These are phyloP conservation scores for Numenius phaeopus DNA, from an alignment of 2,797 vertebrate species.

Conservation along the genomic window DNA sequence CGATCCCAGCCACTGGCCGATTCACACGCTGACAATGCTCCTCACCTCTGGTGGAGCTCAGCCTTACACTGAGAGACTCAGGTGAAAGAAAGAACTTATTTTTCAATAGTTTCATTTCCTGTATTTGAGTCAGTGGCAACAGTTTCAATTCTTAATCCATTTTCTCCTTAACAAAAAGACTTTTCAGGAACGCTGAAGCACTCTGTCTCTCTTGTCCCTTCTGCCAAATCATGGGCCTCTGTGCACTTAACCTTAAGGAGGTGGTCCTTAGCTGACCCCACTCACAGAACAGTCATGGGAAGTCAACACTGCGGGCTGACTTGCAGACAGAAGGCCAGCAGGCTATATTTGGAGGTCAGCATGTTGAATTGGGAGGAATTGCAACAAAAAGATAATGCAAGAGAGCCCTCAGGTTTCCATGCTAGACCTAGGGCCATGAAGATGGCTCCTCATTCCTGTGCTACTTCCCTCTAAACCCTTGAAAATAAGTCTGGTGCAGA, in stretches of 20 bases:
- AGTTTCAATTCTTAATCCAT: not conserved
- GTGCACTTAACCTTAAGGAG: not conserved
- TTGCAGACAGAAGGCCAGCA: not conserved
- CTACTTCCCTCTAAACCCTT: not conserved
- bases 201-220: not conserved
- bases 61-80: conserved; percentile 20
- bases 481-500: not conserved
- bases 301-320: not conserved
- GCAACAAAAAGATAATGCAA: not conserved
- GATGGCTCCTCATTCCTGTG: not conserved
- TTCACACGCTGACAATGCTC: not conserved
- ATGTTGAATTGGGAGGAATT: not conserved
- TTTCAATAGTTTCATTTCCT: not conserved
- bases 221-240: not conserved
- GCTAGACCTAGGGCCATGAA: not conserved
- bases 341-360: not conserved
- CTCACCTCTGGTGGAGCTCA: conserved; percentile 36
- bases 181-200: not conserved
- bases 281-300: not conserved
- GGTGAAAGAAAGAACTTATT: not conserved
- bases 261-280: not conserved
- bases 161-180: not conserved
- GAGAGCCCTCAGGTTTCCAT: not conserved
- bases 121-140: not conserved
- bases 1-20: not conserved